These are phyloP conservation scores for Tragelaphus oryx DNA, from an alignment of 2,797 vertebrate species.

Conservation along the genomic window DNA sequence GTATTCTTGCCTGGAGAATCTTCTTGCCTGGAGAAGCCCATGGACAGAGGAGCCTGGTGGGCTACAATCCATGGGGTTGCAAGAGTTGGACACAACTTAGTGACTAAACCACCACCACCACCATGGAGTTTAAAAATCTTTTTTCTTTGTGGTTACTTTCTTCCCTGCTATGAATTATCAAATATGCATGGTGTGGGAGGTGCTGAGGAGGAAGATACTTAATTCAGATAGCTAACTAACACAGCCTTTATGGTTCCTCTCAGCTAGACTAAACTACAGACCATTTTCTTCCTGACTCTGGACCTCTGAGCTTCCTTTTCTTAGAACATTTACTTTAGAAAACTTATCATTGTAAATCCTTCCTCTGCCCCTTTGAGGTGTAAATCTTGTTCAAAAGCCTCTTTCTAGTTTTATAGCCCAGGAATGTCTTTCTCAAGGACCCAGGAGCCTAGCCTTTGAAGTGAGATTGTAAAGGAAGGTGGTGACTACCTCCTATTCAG, in stretches of 20 bases:
- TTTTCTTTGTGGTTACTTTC: background rate
- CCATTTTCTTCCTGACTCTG: background rate
- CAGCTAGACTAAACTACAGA: background rate
- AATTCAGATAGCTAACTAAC: background rate
- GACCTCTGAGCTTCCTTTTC: background rate
- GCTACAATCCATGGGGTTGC: background rate
- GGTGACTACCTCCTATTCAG: background rate
- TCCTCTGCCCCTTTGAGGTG: background rate
- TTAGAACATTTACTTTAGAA: background rate
- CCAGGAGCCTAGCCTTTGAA: background rate
- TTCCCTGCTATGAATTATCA: background rate
- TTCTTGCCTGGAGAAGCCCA: background rate
- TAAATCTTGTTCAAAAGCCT: background rate
- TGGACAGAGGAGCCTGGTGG: background rate
- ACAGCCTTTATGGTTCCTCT: background rate
- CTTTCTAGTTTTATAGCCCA: background rate
- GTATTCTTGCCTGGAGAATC: background rate
- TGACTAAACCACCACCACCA: background rate
- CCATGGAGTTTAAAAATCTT: background rate
- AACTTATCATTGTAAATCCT: background rate
- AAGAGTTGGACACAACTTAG: background rate
- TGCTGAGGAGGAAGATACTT: background rate
- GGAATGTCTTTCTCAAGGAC: background rate
- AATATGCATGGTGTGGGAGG: accelerated
- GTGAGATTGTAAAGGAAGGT: background rate